These are phyloP conservation scores for Caenorhabditis angaria DNA, from an alignment of 2,888 invertebrate genomes.

Conservation along the genomic window DNA sequence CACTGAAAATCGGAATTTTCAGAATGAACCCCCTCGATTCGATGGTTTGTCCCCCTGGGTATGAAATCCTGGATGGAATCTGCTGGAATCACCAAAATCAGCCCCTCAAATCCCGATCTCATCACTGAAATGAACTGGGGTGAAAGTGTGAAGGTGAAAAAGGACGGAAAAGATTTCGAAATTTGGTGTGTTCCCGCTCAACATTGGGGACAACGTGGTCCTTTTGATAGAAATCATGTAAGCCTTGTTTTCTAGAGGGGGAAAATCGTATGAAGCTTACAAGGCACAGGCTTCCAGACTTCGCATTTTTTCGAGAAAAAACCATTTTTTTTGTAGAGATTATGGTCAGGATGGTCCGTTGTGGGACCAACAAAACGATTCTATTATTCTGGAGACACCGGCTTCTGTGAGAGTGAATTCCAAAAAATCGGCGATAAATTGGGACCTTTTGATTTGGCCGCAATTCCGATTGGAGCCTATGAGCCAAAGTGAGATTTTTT, in stretches of 20 bases:
- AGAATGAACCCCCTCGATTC: conserved; percentile 60
- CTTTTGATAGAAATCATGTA: conserved; percentile 74
- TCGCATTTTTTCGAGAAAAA: no score
- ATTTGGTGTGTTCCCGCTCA: conserved; percentile 75
- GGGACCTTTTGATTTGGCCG: conserved; percentile 75
- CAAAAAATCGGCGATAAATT: conserved; percentile 74
- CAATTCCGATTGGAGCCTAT: conserved; percentile 77
- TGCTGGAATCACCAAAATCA: conserved; percentile 25
- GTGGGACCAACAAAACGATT: conserved; percentile 73
- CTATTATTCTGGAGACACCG: conserved; percentile 76
- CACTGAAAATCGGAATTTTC: no score
- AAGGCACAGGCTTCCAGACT: no score
- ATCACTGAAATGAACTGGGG: conserved; percentile 74
- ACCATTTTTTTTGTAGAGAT: no score
- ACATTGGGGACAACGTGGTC: conserved; percentile 75
- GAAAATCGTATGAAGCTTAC: no score
- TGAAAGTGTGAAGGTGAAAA: conserved; percentile 37
- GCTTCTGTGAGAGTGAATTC: conserved; percentile 74
- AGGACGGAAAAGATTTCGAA: conserved; percentile 42
- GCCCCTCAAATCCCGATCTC: conserved; percentile 9
- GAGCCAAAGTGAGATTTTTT: conserved; percentile 75
- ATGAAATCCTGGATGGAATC: conserved; percentile 63
- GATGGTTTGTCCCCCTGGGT: conserved; percentile 76
- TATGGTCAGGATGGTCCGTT: conserved; percentile 76
- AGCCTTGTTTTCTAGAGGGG: no score